Base-by-base conservation (phyloP, 1,140 invertebrate species). In the Forficula auricularia region DNA sequence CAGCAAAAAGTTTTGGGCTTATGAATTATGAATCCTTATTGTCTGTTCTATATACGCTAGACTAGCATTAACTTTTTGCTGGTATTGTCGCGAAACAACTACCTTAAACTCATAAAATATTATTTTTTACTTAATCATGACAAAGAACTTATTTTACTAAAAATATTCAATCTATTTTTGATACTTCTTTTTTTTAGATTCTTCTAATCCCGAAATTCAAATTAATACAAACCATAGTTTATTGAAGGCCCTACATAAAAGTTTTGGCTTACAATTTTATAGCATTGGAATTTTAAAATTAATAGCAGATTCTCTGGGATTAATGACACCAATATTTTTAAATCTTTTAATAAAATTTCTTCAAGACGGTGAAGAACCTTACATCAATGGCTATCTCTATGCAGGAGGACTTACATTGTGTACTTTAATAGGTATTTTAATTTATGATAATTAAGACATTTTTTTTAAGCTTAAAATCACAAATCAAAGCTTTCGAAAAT, bases 221-320 rank as follows among this genome's bases (percentile, higher is more conserved):
- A 6, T 27, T 27, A 10, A 6, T 27, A 4, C 4, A 27, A 10
- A 27, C 4, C 4, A 27, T 6, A 27, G 22, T 27, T 27, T 54
- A 10, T 15, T 49, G 15, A 47, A 38, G 46, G 53, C 45, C 16
- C 37, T 56, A 37, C 47, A 42, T 22, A 44, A 38, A 43, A 77
- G 77, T 51, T 97, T 89, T 63, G 89, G 84, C 16, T 56, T 72
- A 43, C 76, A 90, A 56, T 97, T 94, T 66, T 90, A 91, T 54
- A 67, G 72, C 13, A 75, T 96, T 55, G 94, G 91, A 19, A 57
- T 94, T 45, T 57, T 96, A 2, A 88, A 90, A 61, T 67, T 98
- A 19, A 54, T 84, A 3, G 74, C 79, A 2, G 92, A 98, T 60
- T 67, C 70, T 45, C 67, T 78, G 27, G 77, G 76, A 13, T 98